Base-by-base conservation (phyloP, 1,140 invertebrate genomes). In the Magallana angulata region DNA sequence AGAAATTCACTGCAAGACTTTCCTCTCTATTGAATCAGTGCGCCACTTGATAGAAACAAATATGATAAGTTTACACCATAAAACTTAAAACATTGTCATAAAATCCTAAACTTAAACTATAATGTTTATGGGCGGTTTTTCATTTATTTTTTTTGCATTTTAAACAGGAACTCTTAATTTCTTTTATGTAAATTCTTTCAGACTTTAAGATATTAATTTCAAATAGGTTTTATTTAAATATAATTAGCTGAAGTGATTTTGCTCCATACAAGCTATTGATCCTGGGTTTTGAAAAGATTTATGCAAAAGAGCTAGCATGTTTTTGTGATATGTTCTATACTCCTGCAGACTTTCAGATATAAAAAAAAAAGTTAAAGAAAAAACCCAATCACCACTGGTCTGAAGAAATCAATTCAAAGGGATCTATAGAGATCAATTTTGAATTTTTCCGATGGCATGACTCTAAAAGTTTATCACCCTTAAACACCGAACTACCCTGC, bases 1-100 rank as follows among this genome's bases (percentile, higher is more conserved):
- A 76, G 68, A 76, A 76, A 76, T 76, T 76, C 68, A 76, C 68
- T 76, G 68, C 68, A 76, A 18, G 30, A 18, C 68, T 76, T 76
- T 30, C 36, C 36, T 76, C 68, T 30, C 24, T 76, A 76, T 48
- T 4, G 36, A 48, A 48, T 48, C 36, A 36, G 36, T 76, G 68
- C 12, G 24, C 68, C 68, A 30, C 12, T 76, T 14, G 68, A 76
- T 76, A 76, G 48, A 48, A 48, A 36, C 24, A 36, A 24, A 30
- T 36, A 76, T 76, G 24, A 76, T 30, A 76, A 30, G 24, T 76
- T 68, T 76, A 76, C 68, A 36, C 9, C 18, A 76, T 76, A 30
- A 76, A 76, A 30, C 36, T 76, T 48, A 76, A 11, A 30, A 76
- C 68, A 76, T 30, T 76, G 36, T 36, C 9, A 76, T 36, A 30